Conservation (phyloP, 2,797 vertebrate species). For the Natrix natrix region DNA sequence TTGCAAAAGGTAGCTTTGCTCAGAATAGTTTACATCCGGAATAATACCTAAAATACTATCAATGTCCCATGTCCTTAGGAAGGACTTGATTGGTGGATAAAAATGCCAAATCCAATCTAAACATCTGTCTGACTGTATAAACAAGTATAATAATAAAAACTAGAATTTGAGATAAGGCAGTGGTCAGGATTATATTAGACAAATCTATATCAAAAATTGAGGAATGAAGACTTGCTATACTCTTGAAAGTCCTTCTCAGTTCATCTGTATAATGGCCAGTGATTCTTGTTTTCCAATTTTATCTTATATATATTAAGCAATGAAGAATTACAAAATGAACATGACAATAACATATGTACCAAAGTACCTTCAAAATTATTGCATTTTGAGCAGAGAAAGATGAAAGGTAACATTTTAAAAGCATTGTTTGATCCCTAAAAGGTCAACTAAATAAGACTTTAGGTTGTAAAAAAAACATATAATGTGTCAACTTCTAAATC, state of each 20-base stretch:
- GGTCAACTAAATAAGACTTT: not conserved
- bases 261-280: not conserved
- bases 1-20: not conserved
- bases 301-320: not conserved
- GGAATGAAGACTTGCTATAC: not conserved
- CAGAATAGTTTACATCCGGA: not conserved
- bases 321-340: not conserved
- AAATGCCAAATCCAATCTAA: not conserved
- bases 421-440: not conserved
- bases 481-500: too few relatives aligned
- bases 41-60: not conserved
- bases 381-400: not conserved
- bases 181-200: not conserved
- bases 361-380: not conserved
- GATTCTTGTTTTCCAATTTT: not conserved
- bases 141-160: not conserved
- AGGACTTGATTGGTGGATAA: not conserved
- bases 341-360: not conserved
- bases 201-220: not conserved
- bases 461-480: not conserved
- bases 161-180: not conserved
- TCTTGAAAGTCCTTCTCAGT: not conserved
- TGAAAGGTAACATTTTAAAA: not conserved
- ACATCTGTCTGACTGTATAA: not conserved
- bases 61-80: not conserved